These are phyloP conservation scores for Solenodon paradoxus DNA, from an alignment of 2,113 vertebrate genomes.

Conservation along the genomic window DNA sequence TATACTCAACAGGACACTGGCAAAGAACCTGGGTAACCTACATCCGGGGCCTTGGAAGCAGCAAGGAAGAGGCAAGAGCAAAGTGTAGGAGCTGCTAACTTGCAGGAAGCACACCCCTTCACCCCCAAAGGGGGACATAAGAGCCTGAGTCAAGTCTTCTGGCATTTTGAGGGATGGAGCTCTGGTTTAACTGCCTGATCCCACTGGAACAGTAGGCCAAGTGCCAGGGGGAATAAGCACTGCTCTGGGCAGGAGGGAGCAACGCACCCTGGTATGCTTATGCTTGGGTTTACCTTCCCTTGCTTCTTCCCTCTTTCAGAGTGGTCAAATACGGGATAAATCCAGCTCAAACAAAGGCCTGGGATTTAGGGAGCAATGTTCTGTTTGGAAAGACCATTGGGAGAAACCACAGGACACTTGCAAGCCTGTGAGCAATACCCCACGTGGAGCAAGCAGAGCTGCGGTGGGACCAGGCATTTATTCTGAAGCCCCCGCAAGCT, in stretches of 20 bases:
- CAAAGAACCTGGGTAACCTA: neutral
- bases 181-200: neutral
- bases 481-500: neutral
- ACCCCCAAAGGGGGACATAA: neutral
- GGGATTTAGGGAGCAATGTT: neutral
- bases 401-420: neutral
- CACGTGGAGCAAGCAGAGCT: neutral
- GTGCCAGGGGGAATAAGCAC: fast-evolving
- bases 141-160: neutral
- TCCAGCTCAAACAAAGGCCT: neutral
- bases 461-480: neutral
- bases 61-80: neutral
- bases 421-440: neutral
- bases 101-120: neutral
- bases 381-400: neutral
- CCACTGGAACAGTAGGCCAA: neutral
- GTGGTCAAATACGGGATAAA: neutral
- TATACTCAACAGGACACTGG: neutral
- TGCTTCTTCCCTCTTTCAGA: neutral
- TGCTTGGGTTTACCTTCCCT: neutral
- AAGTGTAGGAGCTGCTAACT: neutral
- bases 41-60: neutral
- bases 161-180: neutral
- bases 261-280: neutral
- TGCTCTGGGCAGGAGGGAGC: no score